Base-by-base conservation (phyloP, 2,888 invertebrate genomes). In the Romanomermis culicivorax region DNA sequence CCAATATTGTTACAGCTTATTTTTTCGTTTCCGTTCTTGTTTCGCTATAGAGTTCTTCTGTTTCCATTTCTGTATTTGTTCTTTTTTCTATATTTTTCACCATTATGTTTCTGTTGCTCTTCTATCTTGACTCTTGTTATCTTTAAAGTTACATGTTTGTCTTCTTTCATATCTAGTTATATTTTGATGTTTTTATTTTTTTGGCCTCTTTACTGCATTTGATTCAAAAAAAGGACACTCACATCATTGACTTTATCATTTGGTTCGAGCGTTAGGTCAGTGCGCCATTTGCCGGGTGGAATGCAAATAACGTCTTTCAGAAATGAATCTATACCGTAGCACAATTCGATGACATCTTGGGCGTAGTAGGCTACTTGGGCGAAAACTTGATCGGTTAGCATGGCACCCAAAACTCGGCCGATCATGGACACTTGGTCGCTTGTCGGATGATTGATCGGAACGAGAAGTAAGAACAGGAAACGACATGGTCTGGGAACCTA, bases 391-490 rank as follows among this genome's bases (percentile, higher is more conserved):
- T 70, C 71, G 29, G 67, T 63, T 49, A 72, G 59, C n/a, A 72
- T 60, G 1, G 69, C 67, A 27, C 69, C 70, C 63, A 70, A 64
- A 20, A 68, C 65, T 20, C 70, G 59, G 2, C 71, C 71, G 50
- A 71, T 65, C 65, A 54, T 63, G 60, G 52, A 68, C 64, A 42
- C 26, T 29, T 45, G n/a, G 11, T 55, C 55, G 54, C 3, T 56
- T 2, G 58, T 47, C 52, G 64, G 64, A 54, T 58, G 59, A 57
- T 68, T 68, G 50, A 56, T 51, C 14, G 70, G 69, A 20, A 66
- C 69, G 20, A 70, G 60, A 29, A 69, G 59, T 36, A 70, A 58
- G 61, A 69, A 71, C 42, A 71, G 57, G 60, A 71, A 72, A 29
- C 67, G 59, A 17, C 67, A 67, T 2, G 71, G 70, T 3, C 69